A percentile compares a stretch with the other conserved stretches of the same genome.
Evolutionary conservation across 2,113 vertebrate species (phyloP).

Genomic region (Rattus norvegicus): GRCr8 NC_086020.1:101394501-101395000

Average conservation of each 20-base stretch:
- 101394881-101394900: constrained; percentile 81
- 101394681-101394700: constrained; percentile 88
- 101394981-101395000: constrained; percentile 59
- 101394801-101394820: constrained; percentile 92
- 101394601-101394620: constrained; percentile 75
- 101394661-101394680: constrained; percentile 87
- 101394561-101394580: not conserved
- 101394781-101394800: constrained; percentile 90
- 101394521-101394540: not conserved
- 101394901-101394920: constrained; percentile 66
- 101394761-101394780: constrained; percentile 89
- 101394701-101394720: constrained; percentile 83
- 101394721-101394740: constrained; percentile 47
- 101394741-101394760: constrained; percentile 86
- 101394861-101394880: constrained; percentile 79
- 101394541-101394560: not conserved
- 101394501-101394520: not conserved
- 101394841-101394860: constrained; percentile 64
- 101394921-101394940: constrained; percentile 71
- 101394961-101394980: constrained; percentile 59
- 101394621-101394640: constrained; percentile 92
- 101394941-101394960: constrained; percentile 72
- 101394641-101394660: constrained; percentile 92
- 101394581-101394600: not conserved
- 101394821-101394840: constrained; percentile 94